Evolutionary conservation across 2,888 invertebrate genomes (phyloP), one percentile per base, ranked within the genome.

Genomic region (Sinohyriopsis cumingii): DNA sequence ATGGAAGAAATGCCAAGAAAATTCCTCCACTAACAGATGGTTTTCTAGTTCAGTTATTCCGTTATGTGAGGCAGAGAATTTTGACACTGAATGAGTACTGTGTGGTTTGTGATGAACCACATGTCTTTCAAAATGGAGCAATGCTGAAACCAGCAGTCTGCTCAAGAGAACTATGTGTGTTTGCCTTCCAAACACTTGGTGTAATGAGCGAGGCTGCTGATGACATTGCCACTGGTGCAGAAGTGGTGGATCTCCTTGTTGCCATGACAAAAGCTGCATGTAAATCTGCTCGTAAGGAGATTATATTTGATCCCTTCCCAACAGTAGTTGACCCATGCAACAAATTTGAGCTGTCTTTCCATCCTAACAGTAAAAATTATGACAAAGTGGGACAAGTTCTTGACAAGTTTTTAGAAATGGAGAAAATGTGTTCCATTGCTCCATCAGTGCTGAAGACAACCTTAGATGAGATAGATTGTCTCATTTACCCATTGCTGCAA

Each of bases 121-220:
- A 88, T 79, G 82, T 86, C 67, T 87, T 87, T 80, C 84, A 86
- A 70, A 88, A 85, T 79, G 84, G 85, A 61, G 84, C 85, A n/a
- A 87, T 88, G 87, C 78, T 88, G 57, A 87, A 87, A 85, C 88
- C 87, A 20, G 82, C 86, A 2, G 86, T 88, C 18, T 88, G 88
- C 73, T 79, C 81, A 19, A 72, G 86, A 55, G 85, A 86, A 63
- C 76, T 88, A 24, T 88, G 88, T 75, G 83, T 87, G 54, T 88
- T 88, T 76, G 82, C 87, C 3, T 88, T 82, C 77, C 86, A 86
- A 69, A 87, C 87, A 1, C 79, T 88, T 15, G 87, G 87, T 54
- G 86, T 87, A 18, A 88, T 88, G 88, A 81, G 84, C 20, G 84
- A 85, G 67, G 86, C 85, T 57, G 86, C 87, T 20, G 85, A 84